These are phyloP conservation scores for Cynocephalus volans DNA, from an alignment of 2,113 vertebrate genomes.

Conservation along the genomic window DNA sequence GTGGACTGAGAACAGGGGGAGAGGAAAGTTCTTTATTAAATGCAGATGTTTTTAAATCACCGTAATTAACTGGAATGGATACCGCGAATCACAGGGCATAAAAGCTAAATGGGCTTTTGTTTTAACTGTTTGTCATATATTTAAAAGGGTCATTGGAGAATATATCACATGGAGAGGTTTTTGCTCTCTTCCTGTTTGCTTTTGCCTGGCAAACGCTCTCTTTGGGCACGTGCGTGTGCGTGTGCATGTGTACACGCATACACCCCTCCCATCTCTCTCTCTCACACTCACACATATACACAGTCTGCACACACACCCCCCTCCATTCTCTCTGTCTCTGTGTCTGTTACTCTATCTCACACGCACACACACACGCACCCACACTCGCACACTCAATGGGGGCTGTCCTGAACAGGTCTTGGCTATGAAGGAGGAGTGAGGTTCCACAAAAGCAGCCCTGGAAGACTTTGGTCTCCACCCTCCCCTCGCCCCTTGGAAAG, in stretches of 20 bases:
- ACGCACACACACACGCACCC: background rate
- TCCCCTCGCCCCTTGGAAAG: background rate
- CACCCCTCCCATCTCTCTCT: background rate
- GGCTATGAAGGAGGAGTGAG: background rate
- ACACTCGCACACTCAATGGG: background rate
- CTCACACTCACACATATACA: background rate
- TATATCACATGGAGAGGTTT: rapidly evolving
- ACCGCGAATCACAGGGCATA: slow-evolving; percentile 55
- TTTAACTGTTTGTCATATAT: slow-evolving; percentile 73
- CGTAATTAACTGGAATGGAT: slow-evolving; percentile 84
- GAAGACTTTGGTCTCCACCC: slow-evolving; percentile 67
- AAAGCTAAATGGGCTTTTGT: slow-evolving; percentile 83
- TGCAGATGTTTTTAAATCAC: slow-evolving; percentile 87
- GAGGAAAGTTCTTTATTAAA: slow-evolving; percentile 86
- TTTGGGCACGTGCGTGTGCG: background rate
- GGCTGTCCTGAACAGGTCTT: slow-evolving; percentile 73
- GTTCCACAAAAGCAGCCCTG: background rate
- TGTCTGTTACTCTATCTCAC: too few relatives aligned
- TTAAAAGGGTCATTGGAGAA: slow-evolving; percentile 74
- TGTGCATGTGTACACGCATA: rapidly evolving
- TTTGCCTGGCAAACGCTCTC: background rate
- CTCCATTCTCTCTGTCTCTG: too few relatives aligned
- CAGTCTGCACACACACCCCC: background rate
- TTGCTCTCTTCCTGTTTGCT: rapidly evolving
- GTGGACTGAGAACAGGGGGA: slow-evolving; percentile 70